Evolutionary conservation across 92 coral and sea anemone species (phyloP), one percentile per base, ranked within the genome.

Genomic region (Phenganax stokvisi): DNA sequence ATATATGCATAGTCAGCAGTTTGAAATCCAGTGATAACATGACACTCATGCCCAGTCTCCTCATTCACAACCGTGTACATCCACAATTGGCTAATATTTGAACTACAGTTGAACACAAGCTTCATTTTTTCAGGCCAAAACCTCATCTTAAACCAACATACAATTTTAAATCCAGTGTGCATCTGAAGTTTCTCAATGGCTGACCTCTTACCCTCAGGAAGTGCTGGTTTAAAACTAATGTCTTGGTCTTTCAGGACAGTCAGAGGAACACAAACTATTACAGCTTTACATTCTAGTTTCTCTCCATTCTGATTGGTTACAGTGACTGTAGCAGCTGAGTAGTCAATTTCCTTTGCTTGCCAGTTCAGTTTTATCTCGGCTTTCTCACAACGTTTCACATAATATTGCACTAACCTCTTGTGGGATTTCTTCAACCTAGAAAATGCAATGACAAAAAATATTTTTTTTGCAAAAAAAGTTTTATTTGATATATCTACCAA

Each of bases 211-310:
- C 52, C 85, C 1, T 68, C 54, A 0, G 98, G 98, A 11, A 93
- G 85, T 51, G 84, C 58, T 20, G 98, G 98, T 74, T 70, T 61
- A 79, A 93, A 93, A 27, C 47, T 58, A 53, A 93, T 88, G 69
- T 93, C 97, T 2, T 81, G 90, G 80, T 92, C 98, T 87, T 92
- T 89, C 55, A 93, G 93, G 28, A 93, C 62, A 29, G 97, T 90
- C 27, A 93, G 70, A 4, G 98, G 98, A 12, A 93, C 97, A n/a
- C 97, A 84, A 72, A 93, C 75, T 55, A 93, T 61, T 6, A 76
- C 97, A 72, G 90, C 85, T 63, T 85, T 12, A 44, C 89, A 90
- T 16, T 76, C 53, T 57, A 92, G 67, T 8, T 66, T 44, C 74
- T 87, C 86, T 47, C 90, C 96, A 62, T 10, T 73, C 68, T 92